phyloP scores from a whole-genome alignment of 2,797 vertebrate genomes.

The Sardinella longiceps region DNA sequence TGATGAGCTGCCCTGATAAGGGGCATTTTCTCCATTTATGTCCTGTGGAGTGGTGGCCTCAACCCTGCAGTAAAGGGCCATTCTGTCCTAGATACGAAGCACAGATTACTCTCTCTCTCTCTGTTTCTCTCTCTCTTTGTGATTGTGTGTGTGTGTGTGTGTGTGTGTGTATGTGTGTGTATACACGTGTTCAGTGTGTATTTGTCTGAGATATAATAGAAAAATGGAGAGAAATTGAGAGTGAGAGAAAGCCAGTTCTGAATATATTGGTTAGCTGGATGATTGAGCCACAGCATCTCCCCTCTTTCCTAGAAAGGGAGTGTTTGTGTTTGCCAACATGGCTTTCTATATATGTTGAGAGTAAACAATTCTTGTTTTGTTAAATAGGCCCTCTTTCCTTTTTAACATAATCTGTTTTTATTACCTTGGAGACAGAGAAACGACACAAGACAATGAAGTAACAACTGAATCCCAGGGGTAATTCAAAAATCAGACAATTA shows the following conservation, averaged over 20 bases:
- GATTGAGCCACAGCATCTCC: not conserved
- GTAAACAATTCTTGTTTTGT: not conserved
- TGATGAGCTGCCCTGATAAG: conserved; percentile 19
- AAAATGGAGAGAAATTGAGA: not conserved
- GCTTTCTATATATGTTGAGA: not conserved
- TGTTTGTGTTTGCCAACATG: not conserved
- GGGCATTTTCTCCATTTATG: conserved; percentile 23
- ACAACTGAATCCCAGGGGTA: not conserved
- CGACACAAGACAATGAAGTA: conserved; percentile 4
- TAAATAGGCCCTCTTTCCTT: not conserved
- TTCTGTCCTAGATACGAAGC: conserved; percentile 12
- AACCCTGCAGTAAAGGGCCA: conserved; percentile 20
- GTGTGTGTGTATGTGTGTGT: too few relatives aligned
- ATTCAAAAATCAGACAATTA: not conserved
- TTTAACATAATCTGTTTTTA: not conserved
- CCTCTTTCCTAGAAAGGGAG: not conserved
- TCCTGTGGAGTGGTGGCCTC: conserved; percentile 23
- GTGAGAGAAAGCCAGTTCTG: not conserved
- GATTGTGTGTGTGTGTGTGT: not conserved
- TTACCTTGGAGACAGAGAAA: not conserved
- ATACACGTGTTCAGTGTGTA: too few relatives aligned
- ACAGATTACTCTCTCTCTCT: not conserved
- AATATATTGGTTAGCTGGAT: not conserved
- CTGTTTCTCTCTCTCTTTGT: not conserved
- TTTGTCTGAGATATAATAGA: not conserved